Evolutionary conservation across 2,797 vertebrate genomes (phyloP), one percentile per base, ranked within the genome.

Genomic region (Calcarius lapponicus): DNA sequence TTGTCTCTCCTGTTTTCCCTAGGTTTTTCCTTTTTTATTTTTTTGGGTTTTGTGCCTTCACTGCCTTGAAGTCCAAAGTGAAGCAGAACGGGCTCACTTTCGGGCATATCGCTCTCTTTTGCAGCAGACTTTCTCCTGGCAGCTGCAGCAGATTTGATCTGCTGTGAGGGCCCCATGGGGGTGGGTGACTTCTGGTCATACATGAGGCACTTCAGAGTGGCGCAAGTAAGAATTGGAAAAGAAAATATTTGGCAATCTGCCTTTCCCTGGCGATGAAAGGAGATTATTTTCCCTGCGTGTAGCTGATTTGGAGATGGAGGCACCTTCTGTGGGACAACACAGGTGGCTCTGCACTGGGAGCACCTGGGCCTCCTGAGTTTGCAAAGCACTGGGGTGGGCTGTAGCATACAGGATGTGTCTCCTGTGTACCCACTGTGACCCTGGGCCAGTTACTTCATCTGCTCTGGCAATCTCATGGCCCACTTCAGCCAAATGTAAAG

Each of bases 211-310:
- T 91, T 80, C 13, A 2, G 73, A 80, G 88, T n/a, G 58, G 72
- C 0, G 0, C 62, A 32, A 86, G 38, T 56, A 67, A 65, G 74
- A 66, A 69, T 34, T 88, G 20, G 31, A 61, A 87, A 73, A 85
- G 57, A 66, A 88, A 93, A 25, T n/a, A n/a, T 36, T 83, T 89
- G 60, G 48, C 89, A 53, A 11, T 56, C 47, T 96, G 62, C 72
- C 40, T 66, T 79, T 75, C 66, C 69, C 73, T 29, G 54, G 10
- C 29, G 65, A 86, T n/a, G 72, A 29, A 90, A 17, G 16, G 73
- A 32, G 47, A 14, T 0, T 1, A 17, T 75, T 86, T 65, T 84
- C 50, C n/a, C 32, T 34, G n/a, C 0, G 0, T 57, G 38, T 28
- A 80, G 82, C 71, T 9, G 36, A 10, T 47, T 42, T 38, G 66